Evolutionary conservation across 2,888 invertebrate genomes (phyloP), one percentile per base, ranked within the genome.

Genomic region (Acleris laterana): DNA sequence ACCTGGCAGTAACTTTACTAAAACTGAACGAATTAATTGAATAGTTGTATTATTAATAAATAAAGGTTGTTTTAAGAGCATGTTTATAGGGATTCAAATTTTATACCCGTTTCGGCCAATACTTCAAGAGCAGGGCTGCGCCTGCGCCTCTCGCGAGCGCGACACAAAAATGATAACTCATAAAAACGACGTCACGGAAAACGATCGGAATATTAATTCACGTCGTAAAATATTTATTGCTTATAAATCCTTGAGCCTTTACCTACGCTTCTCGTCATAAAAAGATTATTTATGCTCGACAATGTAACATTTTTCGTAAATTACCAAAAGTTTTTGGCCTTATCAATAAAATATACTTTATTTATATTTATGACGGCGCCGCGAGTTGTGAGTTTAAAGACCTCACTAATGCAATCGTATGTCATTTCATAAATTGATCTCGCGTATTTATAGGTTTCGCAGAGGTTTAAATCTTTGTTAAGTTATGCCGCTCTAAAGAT

Each of bases 181-280:
- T 93, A 93, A 93, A 93, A 91, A 90, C 83, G 85, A 90, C 91
- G 92, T 93, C 91, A 93, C 90, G 81, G 87, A 90, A 89, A 91
- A 91, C 92, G 93, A 90, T 90, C 90, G 83, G 93, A 92, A 93
- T 93, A 93, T 93, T 92, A 93, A 93, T 93, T 91, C 88, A 84
- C 87, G 90, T 92, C 93, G 93, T 93, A 90, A 93, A 93, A 93
- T 89, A 93, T 93, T 93, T 92, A 93, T 91, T 88, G 74, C 92
- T 87, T 93, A 92, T 92, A 93, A 93, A 93, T 93, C 93, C 93
- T 93, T 93, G 91, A 90, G 89, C 89, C 89, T 89, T 90, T 93
- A 89, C 92, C 90, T 91, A 92, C 92, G 92, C 88, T 88, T 88
- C 89, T 87, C 90, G 88, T 92, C 92, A 93, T 93, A 93, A 93